phyloP scores from a whole-genome alignment of 2,888 invertebrate species.

The Eristalis arbustorum region DNA sequence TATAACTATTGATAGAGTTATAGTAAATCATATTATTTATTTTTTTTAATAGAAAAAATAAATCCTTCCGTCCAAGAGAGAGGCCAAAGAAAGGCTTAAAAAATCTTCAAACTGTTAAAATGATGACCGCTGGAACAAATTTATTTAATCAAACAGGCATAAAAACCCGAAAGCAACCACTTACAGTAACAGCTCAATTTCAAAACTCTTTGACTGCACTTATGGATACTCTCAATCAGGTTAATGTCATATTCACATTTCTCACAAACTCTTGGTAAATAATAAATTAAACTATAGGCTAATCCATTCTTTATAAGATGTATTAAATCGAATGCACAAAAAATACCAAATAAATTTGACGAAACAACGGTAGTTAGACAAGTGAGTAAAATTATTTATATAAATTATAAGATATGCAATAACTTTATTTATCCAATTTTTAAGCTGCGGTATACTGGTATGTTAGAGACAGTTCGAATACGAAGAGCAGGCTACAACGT shows the following conservation, averaged over 20 bases:
- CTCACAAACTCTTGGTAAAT: background rate
- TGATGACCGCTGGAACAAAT: constrained; percentile 84
- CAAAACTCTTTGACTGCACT: constrained; percentile 94
- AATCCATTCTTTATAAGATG: constrained; percentile 87
- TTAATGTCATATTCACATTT: constrained; percentile 40
- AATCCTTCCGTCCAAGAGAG: constrained; percentile 93
- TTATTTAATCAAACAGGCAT: constrained; percentile 77
- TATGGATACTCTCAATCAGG: constrained; percentile 95
- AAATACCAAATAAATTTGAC: constrained; percentile 95
- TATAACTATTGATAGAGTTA: too few species aligned
- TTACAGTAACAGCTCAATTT: constrained; percentile 97
- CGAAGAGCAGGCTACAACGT: constrained; percentile 97
- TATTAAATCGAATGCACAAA: constrained; percentile 96
- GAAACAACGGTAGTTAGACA: constrained; percentile 94
- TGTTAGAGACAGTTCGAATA: constrained; percentile 97
- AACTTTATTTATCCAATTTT: constrained; percentile 74
- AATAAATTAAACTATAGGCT: constrained; percentile 74
- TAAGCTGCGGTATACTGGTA: constrained; percentile 94
- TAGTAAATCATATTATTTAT: background rate
- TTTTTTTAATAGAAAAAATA: constrained; percentile 88
- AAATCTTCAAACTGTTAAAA: constrained; percentile 95
- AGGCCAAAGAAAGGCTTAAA: constrained; percentile 92
- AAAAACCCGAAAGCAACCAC: constrained; percentile 90
- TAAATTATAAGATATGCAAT: background rate
- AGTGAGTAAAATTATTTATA: constrained; percentile 61